Conservation (phyloP, 2,888 invertebrate genomes). For the Synergus itoensis region DNA sequence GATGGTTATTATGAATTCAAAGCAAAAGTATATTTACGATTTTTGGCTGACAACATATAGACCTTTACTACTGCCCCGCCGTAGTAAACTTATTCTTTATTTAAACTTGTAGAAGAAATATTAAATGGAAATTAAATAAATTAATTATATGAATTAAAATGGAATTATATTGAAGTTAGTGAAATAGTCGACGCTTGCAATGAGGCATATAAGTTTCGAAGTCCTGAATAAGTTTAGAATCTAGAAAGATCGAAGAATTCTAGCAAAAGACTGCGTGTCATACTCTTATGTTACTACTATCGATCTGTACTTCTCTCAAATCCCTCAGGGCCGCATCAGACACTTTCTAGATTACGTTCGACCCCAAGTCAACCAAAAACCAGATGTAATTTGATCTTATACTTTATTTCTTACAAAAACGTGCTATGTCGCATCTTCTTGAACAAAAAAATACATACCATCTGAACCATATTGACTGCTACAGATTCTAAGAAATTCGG, state of each 20-base stretch:
- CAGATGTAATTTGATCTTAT: slow-evolving; percentile 64
- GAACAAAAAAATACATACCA: neutral
- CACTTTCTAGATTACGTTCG: slow-evolving; percentile 74
- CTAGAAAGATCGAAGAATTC: slow-evolving; percentile 26
- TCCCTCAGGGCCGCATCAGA: slow-evolving; percentile 67
- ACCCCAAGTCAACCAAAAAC: slow-evolving; percentile 59
- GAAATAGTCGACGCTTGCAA: slow-evolving; percentile 51
- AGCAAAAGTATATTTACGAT: neutral
- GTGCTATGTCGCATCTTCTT: neutral
- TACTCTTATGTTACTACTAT: slow-evolving; percentile 15
- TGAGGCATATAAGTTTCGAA: slow-evolving; percentile 53
- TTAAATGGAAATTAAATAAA: neutral
- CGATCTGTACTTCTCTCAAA: slow-evolving; percentile 56
- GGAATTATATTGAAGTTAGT: no score
- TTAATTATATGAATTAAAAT: no score
- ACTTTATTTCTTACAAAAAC: slow-evolving; percentile 62
- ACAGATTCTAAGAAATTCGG: neutral
- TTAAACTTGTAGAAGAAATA: neutral
- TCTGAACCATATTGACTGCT: slow-evolving; percentile 20
- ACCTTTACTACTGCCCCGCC: no score
- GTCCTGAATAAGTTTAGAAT: slow-evolving; percentile 52
- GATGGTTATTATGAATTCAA: neutral
- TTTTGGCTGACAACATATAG: no score
- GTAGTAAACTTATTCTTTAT: neutral
- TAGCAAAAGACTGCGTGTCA: slow-evolving; percentile 10